A percentile compares a stretch with the other conserved stretches of the same genome.
Evolutionary conservation across 2,113 vertebrate species (phyloP).

Genomic region (Myiozetetes cayanensis): DNA sequence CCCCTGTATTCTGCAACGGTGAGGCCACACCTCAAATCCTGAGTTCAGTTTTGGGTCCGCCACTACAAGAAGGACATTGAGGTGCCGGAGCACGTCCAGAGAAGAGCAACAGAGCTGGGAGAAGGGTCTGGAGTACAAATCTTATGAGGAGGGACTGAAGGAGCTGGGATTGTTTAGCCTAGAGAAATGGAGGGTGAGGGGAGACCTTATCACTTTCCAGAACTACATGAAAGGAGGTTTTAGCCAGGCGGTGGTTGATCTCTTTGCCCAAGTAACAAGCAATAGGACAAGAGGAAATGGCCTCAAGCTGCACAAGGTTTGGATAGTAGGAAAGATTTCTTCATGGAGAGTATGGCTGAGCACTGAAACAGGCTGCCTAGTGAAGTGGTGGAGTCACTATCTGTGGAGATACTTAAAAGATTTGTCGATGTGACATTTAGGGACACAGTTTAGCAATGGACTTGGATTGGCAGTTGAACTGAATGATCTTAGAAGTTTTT

Average conservation of each 20-base stretch:
- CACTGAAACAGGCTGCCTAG: neutral
- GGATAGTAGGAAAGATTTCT: neutral
- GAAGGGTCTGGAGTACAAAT: fast-evolving
- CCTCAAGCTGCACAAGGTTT: neutral
- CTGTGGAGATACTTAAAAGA: neutral
- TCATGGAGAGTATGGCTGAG: neutral
- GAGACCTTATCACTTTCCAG: fast-evolving
- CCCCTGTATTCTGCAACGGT: fast-evolving
- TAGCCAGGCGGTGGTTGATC: neutral
- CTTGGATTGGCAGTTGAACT: neutral
- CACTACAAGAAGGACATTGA: fast-evolving
- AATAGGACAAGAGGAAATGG: neutral
- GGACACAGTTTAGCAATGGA: neutral
- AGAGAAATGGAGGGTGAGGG: neutral
- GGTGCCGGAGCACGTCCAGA: fast-evolving
- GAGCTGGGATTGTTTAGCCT: neutral
- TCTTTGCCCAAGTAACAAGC: fast-evolving
- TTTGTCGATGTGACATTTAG: neutral
- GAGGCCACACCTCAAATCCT: neutral
- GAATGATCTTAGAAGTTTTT: neutral
- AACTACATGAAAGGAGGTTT: neutral
- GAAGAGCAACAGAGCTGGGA: fast-evolving
- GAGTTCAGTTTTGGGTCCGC: neutral
- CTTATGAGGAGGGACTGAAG: fast-evolving
- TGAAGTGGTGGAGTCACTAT: neutral